Evolutionary conservation across 1,140 invertebrate species (phyloP), one percentile per base, ranked within the genome.

Genomic region (Megathymus violae): DNA sequence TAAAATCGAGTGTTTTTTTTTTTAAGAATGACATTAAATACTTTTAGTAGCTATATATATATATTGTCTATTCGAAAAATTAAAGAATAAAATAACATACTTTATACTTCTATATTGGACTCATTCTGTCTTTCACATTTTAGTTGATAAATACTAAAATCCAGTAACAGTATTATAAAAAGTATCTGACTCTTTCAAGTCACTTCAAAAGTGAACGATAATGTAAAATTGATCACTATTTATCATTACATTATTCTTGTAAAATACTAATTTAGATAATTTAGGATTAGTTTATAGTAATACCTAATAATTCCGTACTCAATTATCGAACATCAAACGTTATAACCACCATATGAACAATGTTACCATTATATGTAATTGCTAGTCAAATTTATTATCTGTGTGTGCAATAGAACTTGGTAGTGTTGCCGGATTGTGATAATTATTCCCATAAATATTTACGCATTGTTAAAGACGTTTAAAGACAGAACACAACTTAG

Each of bases 341-440:
- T 48, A 48, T 34, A 46, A 22, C 43, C 4, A 46, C 1, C 9
- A 22, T 46, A 19, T 19, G 1, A 22, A n/a, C n/a, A 22, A 44
- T 41, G 52, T 56, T 56, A 56, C 52, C 52, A 44, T 16, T 54
- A 54, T 52, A 44, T 56, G 27, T n/a, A n/a, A n/a, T n/a, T n/a
- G n/a, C n/a, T n/a, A n/a, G n/a, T n/a, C n/a, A n/a, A n/a, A n/a
- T n/a, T 22, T 22, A 14, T 56, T 31, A 56, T 15, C 14, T n/a
- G n/a, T 27, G 43, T 31, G 40, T 56, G 52, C 40, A 56, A 56
- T 56, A 56, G 52, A 56, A 31, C 16, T 15, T 40, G 17, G 11
- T 47, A 54, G 36, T 31, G 22, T 56, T 56, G 40, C 51, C 15
- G 16, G 15, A 56, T 44, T 56, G 52, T 56, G 52, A 56, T 56